Evolutionary conservation across 2,113 vertebrate species (phyloP), one percentile per base, ranked within the genome.

Genomic region (Pholis gunnellus): DNA sequence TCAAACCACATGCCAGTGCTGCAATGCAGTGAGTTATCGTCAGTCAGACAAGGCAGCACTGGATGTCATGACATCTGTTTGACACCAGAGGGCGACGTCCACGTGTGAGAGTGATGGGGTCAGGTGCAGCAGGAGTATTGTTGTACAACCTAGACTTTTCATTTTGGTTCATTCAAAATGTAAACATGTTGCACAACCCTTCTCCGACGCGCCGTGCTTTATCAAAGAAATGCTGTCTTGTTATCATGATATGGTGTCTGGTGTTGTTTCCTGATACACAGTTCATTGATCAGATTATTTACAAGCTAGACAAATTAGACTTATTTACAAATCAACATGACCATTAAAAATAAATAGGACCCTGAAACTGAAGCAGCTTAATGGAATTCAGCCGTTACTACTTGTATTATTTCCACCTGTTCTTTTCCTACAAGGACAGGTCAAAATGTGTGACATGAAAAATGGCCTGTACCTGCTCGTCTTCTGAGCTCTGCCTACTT

Each of bases 21-120:
- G 94, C 94, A 95, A 93, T 95, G 95, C 94, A 94, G 94, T 90
- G 91, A 91, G 75, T 89, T 66, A 85, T 82, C 78, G 50, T 68
- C 67, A 20, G 50, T 75, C 68, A 1, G 66, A 70, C 36, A n/a
- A 13, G n/a, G n/a, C n/a, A n/a, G 31, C 31, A 18, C 25, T 27
- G 34, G 42, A 1, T 87, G 91, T 83, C 68, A 14, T 87, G 20
- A 48, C 72, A 69, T 9, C 10, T 50, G 15, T 75, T 52, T 15
- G 52, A 84, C 93, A 92, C 80, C 92, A 95, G 94, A 94, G 94
- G 94, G 93, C 91, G 81, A 84, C 75, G 74, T 88, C 81, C 72
- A 36, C 90, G 88, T 78, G 73, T 50, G 11, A 79, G 70, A 76
- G 40, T 22, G 27, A 46, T 6, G 14, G 34, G 13, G n/a, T n/a